Base-by-base conservation (phyloP, 2,113 vertebrate genomes). In the Pangasianodon gigas region DNA sequence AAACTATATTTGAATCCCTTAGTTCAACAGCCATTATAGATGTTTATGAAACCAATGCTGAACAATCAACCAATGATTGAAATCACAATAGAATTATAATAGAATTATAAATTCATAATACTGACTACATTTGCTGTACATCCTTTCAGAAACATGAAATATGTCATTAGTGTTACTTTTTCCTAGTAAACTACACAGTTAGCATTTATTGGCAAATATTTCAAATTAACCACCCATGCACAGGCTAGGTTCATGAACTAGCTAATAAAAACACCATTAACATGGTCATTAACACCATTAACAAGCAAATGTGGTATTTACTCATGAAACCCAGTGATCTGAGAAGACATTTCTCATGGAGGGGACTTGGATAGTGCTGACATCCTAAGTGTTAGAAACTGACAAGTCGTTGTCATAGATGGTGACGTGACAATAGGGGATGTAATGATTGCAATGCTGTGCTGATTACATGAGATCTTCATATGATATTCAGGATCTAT, bases 171-270 rank as follows among this genome's bases (percentile, higher is more conserved):
- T 77, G 74, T 26, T 9, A 10, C 21, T 46, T 88, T 87, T 88
- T 84, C 26, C 41, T 51, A 86, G 83, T 86, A 86, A 91, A 88
- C 75, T 62, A 67, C 58, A 80, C 82, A 51, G 6, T 41, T 29
- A 9, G 71, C 0, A 19, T 24, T 77, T 77, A 77, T 77, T 48
- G 44, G 24, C 9, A 79, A 77, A 46, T 44, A 77, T 8, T 26
- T 79, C 19, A 4, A 75, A 41, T 19, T 75, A 21, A 44, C 41
- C 10, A 2, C 19, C 71, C 41, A 44, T 75, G 19, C 71, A 75
- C 4, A 37, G 14, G 32, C 16, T 6, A 37, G 16, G n/a, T 18
- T 71, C 69, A 71, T 71, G 69, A 18, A 18, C 32, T 18, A 18
- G 37, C 19, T 44, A 75, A 75, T 44, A 75, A 75, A 75, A 75